Evolutionary conservation across 2,888 invertebrate species (phyloP).

Genomic region (Drosophila buzzatii): DNA sequence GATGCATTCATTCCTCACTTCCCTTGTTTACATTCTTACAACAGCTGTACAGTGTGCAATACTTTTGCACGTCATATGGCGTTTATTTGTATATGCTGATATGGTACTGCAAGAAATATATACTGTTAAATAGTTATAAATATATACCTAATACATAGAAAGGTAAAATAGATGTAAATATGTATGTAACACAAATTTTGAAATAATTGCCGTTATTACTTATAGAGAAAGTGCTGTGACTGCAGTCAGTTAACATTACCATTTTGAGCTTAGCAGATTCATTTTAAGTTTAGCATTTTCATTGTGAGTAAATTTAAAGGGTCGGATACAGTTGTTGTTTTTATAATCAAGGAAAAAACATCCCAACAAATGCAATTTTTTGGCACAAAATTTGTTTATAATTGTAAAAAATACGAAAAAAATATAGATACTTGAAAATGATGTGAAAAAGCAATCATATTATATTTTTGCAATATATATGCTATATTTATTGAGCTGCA

Average conservation of each 20-base stretch:
- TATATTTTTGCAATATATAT: background rate
- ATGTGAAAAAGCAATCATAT: background rate
- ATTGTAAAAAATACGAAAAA: background rate
- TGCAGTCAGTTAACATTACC: slow-evolving; percentile 4
- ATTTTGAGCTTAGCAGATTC: slow-evolving; percentile 5
- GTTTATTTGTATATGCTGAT: too few species aligned
- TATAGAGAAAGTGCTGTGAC: background rate
- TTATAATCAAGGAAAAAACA: background rate
- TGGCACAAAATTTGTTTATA: background rate
- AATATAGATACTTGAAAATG: background rate
- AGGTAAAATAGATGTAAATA: background rate
- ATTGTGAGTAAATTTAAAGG: background rate
- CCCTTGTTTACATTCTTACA: background rate
- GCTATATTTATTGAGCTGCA: background rate
- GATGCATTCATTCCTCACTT: background rate
- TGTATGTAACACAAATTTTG: background rate
- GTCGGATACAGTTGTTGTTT: background rate
- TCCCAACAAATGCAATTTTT: background rate
- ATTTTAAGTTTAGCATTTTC: background rate
- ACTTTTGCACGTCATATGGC: background rate
- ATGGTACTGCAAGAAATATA: background rate
- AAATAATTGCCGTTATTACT: background rate
- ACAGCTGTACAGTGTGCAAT: background rate
- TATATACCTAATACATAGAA: background rate
- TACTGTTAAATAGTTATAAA: background rate